Evolutionary conservation across 2,797 vertebrate species (phyloP), one percentile per base, ranked within the genome.

Genomic region (Hydrolagus colliei): DNA sequence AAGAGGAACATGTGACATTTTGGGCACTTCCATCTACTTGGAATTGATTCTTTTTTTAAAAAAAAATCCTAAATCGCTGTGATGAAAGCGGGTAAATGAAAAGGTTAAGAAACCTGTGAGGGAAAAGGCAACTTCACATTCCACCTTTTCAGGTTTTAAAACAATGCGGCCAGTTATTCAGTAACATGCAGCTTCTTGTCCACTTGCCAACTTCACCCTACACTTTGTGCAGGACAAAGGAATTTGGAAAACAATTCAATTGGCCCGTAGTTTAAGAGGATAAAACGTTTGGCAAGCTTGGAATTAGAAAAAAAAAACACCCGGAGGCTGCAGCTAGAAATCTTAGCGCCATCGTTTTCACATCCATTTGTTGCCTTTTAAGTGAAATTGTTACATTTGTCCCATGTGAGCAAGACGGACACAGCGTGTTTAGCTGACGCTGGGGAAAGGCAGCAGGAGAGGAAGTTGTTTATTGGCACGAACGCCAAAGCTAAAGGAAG

Each of bases 261-360:
- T 68, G 27, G 79, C 32, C 65, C 35, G 14, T 6, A 5, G 63
- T 18, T 84, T 18, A 68, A 84, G 67, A 52, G 65, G 41, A 52
- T 5, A 16, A 32, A 52, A 63, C 2, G 41, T 68, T 71, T 41
- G 65, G 41, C 14, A 84, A 84, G 65, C 32, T 35, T 9, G 71
- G 32, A 80, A 63, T 41, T 32, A 71, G 14, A 27, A 84, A 84
- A 84, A 84, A 65, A 71, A 68, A 82, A 22, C 27, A 11, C 18
- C 18, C 16, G 41, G 32, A 32, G 78, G 32, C 78, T 7, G 14
- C 41, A 52, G 41, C 41, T 52, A 52, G 41, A 80, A 32, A 35
- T 71, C 65, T 71, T 13, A 35, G 71, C 79, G 41, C 32, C 27
- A 35, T 67, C 35, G 8, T 18, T 62, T 14, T 77, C 27, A 8